Conservation (phyloP, 2,888 invertebrate species). For the Poecilus cupreus region DNA sequence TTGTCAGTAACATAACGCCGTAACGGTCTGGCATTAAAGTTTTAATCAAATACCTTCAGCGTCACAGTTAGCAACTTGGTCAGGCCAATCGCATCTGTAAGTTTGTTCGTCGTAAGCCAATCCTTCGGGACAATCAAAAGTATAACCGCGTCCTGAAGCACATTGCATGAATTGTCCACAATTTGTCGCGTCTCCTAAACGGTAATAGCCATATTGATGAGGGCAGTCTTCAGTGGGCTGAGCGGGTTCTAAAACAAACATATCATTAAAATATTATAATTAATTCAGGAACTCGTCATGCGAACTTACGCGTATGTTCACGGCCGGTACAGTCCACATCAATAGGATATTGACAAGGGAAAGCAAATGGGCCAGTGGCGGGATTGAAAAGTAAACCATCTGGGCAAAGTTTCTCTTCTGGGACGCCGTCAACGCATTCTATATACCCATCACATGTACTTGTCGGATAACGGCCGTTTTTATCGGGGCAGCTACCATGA, state of each 20-base stretch:
- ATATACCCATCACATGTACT: slow-evolving; percentile 83
- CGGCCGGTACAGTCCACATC: slow-evolving; percentile 86
- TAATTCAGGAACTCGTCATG: neutral
- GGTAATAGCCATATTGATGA: slow-evolving; percentile 88
- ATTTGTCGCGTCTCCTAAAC: slow-evolving; percentile 79
- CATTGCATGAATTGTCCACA: slow-evolving; percentile 90
- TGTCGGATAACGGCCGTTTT: slow-evolving; percentile 81
- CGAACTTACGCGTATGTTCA: slow-evolving; percentile 79
- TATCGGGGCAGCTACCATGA: slow-evolving; percentile 76
- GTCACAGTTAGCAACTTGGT: slow-evolving; percentile 86
- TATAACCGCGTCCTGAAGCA: slow-evolving; percentile 82
- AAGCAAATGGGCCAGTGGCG: slow-evolving; percentile 79
- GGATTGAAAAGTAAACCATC: slow-evolving; percentile 89
- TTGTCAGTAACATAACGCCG: neutral
- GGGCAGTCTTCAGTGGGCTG: slow-evolving; percentile 87
- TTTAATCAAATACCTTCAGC: slow-evolving; percentile 88
- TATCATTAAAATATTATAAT: neutral
- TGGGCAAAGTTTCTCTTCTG: slow-evolving; percentile 85
- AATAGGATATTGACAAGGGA: slow-evolving; percentile 89
- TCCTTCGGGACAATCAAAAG: slow-evolving; percentile 88
- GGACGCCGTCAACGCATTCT: slow-evolving; percentile 80
- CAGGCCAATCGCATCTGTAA: slow-evolving; percentile 92
- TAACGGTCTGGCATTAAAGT: too few relatives aligned
- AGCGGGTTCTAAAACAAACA: slow-evolving; percentile 76
- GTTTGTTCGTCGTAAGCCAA: slow-evolving; percentile 83